Conservation (phyloP, 2,797 vertebrate genomes). For the Euthynnus affinis region DNA sequence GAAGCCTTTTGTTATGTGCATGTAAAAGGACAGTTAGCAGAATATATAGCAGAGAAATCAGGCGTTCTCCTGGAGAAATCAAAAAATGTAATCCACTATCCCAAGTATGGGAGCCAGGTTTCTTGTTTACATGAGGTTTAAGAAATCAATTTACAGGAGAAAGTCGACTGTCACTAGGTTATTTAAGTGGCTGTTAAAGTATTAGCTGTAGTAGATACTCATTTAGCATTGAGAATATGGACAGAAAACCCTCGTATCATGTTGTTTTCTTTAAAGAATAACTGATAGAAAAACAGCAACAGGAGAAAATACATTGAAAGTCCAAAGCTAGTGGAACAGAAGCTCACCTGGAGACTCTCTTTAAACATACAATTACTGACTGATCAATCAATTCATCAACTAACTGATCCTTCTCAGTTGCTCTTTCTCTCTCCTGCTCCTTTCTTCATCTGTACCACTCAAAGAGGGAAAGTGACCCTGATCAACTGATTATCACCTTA, state of each 20-base stretch:
- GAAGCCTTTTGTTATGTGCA: background rate
- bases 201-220: background rate
- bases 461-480: slow-evolving; percentile 44
- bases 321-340: background rate
- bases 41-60: background rate
- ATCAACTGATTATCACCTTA: slow-evolving; percentile 59
- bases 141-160: background rate
- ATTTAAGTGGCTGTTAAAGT: background rate
- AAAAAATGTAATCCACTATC: background rate
- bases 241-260: slow-evolving; percentile 4
- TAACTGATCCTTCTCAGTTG: slow-evolving; percentile 15
- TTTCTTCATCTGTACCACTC: slow-evolving; percentile 55
- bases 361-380: slow-evolving; percentile 15
- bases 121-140: background rate
- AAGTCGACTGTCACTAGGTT: background rate
- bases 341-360: slow-evolving; percentile 14
- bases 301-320: background rate
- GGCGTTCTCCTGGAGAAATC: background rate
- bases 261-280: background rate
- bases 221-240: background rate
- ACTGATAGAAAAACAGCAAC: background rate
- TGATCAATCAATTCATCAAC: slow-evolving; percentile 29
- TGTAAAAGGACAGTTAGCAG: background rate
- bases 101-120: background rate
- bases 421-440: slow-evolving; percentile 3